Percentiles rank a stretch among this genome's conserved stretches.
phyloP scores from a whole-genome alignment of 2,113 vertebrate species.

The Ctenomys sociabilis region DNA sequence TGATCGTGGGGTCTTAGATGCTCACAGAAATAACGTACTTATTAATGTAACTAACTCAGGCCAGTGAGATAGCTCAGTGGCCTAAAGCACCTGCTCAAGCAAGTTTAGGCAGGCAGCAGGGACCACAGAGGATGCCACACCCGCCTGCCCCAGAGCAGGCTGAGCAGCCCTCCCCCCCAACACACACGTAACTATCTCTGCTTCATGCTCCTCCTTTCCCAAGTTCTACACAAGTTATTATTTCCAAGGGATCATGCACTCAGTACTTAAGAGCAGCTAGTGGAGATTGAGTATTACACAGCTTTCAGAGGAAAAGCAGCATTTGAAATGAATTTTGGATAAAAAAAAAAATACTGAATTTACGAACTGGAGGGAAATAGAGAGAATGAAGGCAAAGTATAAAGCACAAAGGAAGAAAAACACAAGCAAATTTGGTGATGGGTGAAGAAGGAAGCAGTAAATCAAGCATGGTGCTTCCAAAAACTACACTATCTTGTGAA shows the following conservation, averaged over 20 bases:
- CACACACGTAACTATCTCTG: no score
- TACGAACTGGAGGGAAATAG: background rate
- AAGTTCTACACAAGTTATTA: no score
- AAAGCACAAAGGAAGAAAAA: background rate
- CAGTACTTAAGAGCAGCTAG: background rate
- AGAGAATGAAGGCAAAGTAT: background rate
- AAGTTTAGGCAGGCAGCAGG: no score
- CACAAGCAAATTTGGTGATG: background rate
- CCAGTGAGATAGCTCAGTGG: no score
- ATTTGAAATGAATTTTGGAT: background rate
- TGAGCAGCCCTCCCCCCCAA: no score
- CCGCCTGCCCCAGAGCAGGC: no score
- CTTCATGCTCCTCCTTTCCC: background rate
- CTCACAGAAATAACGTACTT: background rate
- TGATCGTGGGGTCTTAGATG: background rate
- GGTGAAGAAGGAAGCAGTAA: background rate
- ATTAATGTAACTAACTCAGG: no score
- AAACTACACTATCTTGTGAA: background rate
- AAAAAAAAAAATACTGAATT: background rate
- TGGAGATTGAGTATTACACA: background rate
- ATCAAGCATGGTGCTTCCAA: background rate
- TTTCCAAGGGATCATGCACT: background rate
- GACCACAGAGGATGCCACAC: no score
- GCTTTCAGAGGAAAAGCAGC: background rate
- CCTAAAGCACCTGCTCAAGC: no score